Percentiles rank a stretch among this genome's conserved stretches.
phyloP scores from a whole-genome alignment of 2,888 invertebrate genomes.

The Napeogenes sylphis region DNA sequence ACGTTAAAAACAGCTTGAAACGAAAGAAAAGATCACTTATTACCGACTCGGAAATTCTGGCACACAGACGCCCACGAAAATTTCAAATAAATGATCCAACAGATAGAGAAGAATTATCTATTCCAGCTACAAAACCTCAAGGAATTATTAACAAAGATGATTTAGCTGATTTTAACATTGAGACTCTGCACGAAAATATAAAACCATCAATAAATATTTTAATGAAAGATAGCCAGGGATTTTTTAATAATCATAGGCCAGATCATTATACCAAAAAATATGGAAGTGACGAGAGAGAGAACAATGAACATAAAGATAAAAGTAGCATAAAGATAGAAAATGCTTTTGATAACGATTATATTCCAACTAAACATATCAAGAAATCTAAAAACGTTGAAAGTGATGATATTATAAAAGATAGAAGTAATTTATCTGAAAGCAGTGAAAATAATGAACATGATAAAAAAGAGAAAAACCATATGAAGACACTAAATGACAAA shows the following conservation, averaged over 20 bases:
- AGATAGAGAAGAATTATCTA: slow-evolving; percentile 37
- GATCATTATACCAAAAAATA: slow-evolving; percentile 1
- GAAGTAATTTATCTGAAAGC: slow-evolving; percentile 28
- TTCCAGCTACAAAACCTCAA: slow-evolving; percentile 21
- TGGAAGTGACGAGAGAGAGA: no score
- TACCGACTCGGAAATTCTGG: neutral
- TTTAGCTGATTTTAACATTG: slow-evolving; percentile 61
- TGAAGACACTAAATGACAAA: no score
- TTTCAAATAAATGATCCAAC: slow-evolving; percentile 54
- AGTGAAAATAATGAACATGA: slow-evolving; percentile 27
- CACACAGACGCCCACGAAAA: slow-evolving; percentile 29
- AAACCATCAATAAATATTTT: slow-evolving; percentile 22
- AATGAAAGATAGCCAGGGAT: slow-evolving; percentile 24
- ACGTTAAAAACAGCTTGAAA: slow-evolving; percentile 53
- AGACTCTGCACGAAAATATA: slow-evolving; percentile 49
- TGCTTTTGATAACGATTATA: no score
- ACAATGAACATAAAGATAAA: no score
- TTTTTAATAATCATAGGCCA: slow-evolving; percentile 16
- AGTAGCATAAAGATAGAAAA: no score
- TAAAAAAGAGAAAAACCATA: neutral
- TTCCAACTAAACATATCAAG: no score
- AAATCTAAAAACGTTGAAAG: no score
- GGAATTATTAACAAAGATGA: slow-evolving; percentile 46
- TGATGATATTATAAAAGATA: no score
- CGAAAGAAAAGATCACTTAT: slow-evolving; percentile 46